Evolutionary conservation across 2,888 invertebrate species (phyloP).

Genomic region (Biston stratarius): DNA sequence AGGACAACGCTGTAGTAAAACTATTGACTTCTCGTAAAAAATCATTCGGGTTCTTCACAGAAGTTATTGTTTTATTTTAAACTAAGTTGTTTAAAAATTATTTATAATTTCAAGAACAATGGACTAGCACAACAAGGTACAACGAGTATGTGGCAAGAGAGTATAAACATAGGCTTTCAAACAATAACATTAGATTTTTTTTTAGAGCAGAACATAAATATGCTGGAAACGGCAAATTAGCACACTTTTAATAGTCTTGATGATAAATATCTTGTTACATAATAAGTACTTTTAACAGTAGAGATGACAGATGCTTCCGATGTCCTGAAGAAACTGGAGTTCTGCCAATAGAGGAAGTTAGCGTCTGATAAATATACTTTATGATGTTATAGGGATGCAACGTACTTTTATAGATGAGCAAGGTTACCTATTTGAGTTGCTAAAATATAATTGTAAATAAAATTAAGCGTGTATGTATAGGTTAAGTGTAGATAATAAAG

Average conservation of each 20-base stretch:
- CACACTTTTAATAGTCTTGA: conserved; percentile 25
- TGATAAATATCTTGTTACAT: conserved; percentile 38
- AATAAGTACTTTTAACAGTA: conserved; percentile 40
- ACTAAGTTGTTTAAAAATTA: not conserved
- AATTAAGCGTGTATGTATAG: not conserved
- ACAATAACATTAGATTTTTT: conserved; percentile 17
- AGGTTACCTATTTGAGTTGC: not conserved
- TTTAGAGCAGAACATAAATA: conserved; percentile 27
- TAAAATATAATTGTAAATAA: not conserved
- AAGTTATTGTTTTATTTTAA: not conserved
- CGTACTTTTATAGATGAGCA: conserved; percentile 24
- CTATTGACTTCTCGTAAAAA: conserved; percentile 42
- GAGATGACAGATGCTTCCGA: conserved; percentile 56
- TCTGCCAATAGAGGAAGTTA: conserved; percentile 50
- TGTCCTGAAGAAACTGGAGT: conserved; percentile 47
- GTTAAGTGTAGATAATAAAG: not conserved
- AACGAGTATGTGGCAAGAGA: not conserved
- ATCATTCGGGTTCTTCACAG: conserved; percentile 15
- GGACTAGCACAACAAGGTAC: no score
- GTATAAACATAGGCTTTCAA: not conserved
- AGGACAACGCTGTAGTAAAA: conserved; percentile 46
- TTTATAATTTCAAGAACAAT: not conserved
- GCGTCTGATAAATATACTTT: conserved; percentile 42
- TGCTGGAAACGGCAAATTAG: conserved; percentile 34
- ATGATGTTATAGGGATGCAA: conserved; percentile 33